A percentile compares a stretch with the other conserved stretches of the same genome.
These are phyloP conservation scores for Platyscapa corneri DNA, from an alignment of 1,140 invertebrate species.

Conservation along the genomic window DNA sequence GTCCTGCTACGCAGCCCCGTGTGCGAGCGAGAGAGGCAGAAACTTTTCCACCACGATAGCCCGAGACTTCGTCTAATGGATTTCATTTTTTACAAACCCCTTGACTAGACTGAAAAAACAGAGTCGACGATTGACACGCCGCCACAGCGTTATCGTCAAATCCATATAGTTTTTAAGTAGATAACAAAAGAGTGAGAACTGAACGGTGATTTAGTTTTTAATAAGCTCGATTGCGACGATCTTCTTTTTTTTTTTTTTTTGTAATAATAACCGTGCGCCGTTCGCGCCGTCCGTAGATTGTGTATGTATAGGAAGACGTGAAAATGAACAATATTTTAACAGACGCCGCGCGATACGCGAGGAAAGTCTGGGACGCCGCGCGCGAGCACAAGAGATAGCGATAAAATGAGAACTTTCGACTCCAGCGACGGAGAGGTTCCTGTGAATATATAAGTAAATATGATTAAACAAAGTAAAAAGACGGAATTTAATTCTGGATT, in stretches of 20 bases:
- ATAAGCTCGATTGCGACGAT: slow-evolving; percentile 14
- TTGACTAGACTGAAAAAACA: slow-evolving; percentile 38
- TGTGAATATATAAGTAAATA: not conserved
- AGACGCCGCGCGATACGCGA: slow-evolving; percentile 23
- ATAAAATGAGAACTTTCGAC: slow-evolving; percentile 37
- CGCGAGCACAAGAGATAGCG: slow-evolving; percentile 15
- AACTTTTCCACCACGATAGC: not conserved
- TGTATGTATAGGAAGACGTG: slow-evolving; percentile 1
- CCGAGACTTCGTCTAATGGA: not conserved
- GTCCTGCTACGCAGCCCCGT: too few relatives aligned
- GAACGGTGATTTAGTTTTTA: slow-evolving; percentile 50
- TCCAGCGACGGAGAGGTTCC: slow-evolving; percentile 29
- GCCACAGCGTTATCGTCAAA: not conserved
- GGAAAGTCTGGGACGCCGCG: slow-evolving; percentile 35
- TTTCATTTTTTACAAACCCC: not conserved
- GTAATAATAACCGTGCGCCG: slow-evolving; percentile 9
- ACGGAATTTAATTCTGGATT: slow-evolving; percentile 35
- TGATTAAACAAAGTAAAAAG: not conserved
- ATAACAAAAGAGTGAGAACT: slow-evolving; percentile 50
- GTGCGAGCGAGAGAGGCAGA: not conserved
- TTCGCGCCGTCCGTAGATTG: not conserved
- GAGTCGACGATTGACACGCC: slow-evolving; percentile 11
- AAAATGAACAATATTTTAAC: not conserved
- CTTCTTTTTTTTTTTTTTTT: not conserved
- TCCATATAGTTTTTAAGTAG: slow-evolving; percentile 43